Evolutionary conservation across 2,113 vertebrate species (phyloP).

Genomic region (Apus apus): DNA sequence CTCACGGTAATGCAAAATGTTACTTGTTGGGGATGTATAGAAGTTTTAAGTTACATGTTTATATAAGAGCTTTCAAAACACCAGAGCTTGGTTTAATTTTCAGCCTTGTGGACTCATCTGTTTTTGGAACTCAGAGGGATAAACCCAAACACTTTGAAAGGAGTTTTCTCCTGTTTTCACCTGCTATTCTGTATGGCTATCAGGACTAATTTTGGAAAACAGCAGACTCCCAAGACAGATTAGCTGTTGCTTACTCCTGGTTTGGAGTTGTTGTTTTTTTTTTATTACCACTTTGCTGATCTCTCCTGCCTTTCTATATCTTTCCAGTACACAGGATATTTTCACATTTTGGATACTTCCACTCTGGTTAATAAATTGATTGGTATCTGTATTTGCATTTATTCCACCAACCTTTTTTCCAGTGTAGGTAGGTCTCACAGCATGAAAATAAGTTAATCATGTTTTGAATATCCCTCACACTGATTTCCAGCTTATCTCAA

Average conservation of each 20-base stretch:
- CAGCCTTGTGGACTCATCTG: background rate
- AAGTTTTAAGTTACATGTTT: background rate
- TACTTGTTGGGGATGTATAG: background rate
- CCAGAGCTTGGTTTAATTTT: background rate
- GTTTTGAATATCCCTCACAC: background rate
- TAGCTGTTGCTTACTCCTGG: background rate
- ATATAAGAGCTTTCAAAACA: background rate
- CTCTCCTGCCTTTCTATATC: background rate
- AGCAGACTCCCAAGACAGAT: background rate
- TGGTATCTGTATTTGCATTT: conserved; percentile 15
- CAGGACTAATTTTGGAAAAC: background rate
- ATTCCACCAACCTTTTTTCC: background rate
- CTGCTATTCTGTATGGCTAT: background rate
- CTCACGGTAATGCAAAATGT: background rate
- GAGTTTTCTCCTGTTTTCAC: background rate
- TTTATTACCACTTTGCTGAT: background rate
- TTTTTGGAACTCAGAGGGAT: background rate
- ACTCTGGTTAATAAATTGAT: background rate
- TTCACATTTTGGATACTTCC: background rate
- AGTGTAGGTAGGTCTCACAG: background rate
- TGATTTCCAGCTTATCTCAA: background rate
- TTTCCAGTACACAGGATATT: background rate
- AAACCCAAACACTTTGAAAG: background rate
- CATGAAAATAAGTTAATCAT: background rate
- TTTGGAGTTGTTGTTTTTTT: background rate